A percentile compares a stretch with the other conserved stretches of the same genome.
phyloP scores from a whole-genome alignment of 2,888 invertebrate genomes.

The Drosophila nr. perissopoda region DNA sequence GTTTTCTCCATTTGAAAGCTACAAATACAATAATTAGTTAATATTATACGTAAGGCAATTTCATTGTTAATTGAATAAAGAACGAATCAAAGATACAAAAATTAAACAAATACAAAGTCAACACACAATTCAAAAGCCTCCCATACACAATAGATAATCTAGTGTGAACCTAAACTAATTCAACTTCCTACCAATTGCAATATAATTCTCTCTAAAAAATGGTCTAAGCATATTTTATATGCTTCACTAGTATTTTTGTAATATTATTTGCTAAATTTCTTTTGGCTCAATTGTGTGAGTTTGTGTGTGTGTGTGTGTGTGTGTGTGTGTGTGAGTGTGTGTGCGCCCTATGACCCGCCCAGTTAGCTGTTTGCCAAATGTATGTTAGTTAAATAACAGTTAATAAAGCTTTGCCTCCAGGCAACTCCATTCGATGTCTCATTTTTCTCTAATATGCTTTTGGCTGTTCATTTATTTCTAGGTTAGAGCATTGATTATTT shows the following conservation, averaged over 20 bases:
- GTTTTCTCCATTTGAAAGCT: constrained; percentile 41
- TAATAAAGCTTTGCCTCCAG: constrained; percentile 16
- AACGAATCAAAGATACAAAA: neutral
- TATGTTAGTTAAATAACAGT: constrained; percentile 16
- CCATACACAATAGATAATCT: constrained; percentile 28
- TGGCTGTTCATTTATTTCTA: constrained; percentile 41
- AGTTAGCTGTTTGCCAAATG: constrained; percentile 11
- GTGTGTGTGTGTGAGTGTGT: constrained; percentile 13
- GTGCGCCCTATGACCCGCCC: constrained; percentile 23
- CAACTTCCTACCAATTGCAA: constrained; percentile 50
- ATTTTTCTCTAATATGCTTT: constrained; percentile 12
- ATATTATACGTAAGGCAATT: constrained; percentile 69
- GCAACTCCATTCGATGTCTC: constrained; percentile 64
- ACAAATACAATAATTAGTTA: constrained; percentile 71
- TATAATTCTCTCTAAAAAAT: constrained; percentile 37
- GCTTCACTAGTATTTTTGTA: constrained; percentile 14
- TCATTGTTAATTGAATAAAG: constrained; percentile 57
- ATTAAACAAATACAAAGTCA: neutral
- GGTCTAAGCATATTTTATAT: constrained; percentile 53
- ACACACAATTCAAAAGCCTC: constrained; percentile 40
- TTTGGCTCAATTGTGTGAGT: constrained; percentile 40
- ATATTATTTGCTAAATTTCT: constrained; percentile 9
- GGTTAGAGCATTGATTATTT: constrained; percentile 7
- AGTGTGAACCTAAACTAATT: constrained; percentile 43
- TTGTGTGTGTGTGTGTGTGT: constrained; percentile 16